phyloP scores from a whole-genome alignment of 1,140 invertebrate species.

The Bombus difficillimus region DNA sequence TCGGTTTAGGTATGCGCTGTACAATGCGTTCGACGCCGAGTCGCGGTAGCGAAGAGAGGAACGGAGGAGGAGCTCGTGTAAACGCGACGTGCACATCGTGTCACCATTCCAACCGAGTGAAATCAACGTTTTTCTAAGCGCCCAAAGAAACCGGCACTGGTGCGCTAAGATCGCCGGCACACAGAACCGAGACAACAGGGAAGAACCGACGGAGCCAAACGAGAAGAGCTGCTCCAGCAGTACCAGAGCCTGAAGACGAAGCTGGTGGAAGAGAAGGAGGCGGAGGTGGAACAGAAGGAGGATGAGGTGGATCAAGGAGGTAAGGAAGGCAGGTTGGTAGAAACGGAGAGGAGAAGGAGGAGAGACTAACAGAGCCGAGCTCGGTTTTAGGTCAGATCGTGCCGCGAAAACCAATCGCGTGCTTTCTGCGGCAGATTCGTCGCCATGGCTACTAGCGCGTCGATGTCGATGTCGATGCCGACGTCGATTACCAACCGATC shows the following conservation, averaged over 20 bases:
- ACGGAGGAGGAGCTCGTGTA: conserved; percentile 50
- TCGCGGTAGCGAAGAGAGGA: conserved; percentile 28
- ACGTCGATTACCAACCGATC: conserved; percentile 56
- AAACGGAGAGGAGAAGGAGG: conserved; percentile 59
- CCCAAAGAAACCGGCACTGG: conserved; percentile 63
- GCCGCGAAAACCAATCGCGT: conserved; percentile 79
- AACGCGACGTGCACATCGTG: conserved; percentile 68
- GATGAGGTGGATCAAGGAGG: conserved; percentile 65
- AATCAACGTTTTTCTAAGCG: conserved; percentile 79
- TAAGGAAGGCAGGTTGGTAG: conserved; percentile 48
- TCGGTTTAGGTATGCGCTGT: conserved; percentile 49
- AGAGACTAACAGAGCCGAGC: conserved; percentile 68
- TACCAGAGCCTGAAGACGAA: neutral
- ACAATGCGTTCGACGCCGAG: conserved; percentile 49
- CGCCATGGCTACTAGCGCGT: conserved; percentile 55
- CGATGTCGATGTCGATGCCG: conserved; percentile 42
- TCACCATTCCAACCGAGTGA: conserved; percentile 79
- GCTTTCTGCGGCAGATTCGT: conserved; percentile 62
- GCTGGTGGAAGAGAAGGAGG: conserved; percentile 33
- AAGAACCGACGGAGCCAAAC: conserved; percentile 22
- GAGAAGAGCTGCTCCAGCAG: neutral
- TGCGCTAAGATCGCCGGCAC: conserved; percentile 45
- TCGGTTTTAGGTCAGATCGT: conserved; percentile 81
- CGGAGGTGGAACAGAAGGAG: conserved; percentile 47
- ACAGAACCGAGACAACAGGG: conserved; percentile 27